Conservation (phyloP, 1,140 invertebrate species). For the Drosophila sulfurigaster region DNA sequence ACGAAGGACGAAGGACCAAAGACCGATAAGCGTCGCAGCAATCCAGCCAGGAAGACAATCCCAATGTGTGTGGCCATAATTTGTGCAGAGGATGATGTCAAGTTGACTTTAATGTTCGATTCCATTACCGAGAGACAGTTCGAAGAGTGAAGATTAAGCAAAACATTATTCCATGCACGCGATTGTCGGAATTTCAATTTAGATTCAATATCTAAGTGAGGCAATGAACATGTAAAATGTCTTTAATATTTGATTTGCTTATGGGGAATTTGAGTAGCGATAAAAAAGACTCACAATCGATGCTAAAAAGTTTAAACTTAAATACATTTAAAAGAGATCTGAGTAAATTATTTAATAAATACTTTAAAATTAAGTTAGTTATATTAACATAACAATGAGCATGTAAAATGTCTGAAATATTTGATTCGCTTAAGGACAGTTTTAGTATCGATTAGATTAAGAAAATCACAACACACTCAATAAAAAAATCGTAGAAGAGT, state of each 20-base stretch:
- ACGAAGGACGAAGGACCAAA: slow-evolving; percentile 8
- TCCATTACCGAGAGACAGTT: slow-evolving; percentile 2
- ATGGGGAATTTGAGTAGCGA: not conserved
- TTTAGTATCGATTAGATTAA: not conserved
- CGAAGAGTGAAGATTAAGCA: not conserved
- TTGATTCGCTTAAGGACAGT: not conserved
- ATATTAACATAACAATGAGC: not conserved
- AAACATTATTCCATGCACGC: slow-evolving; percentile 4
- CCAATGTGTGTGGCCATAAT: slow-evolving; percentile 34
- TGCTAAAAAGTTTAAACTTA: no score
- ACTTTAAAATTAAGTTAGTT: no score
- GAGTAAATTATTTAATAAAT: no score
- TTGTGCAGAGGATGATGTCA: slow-evolving; percentile 19
- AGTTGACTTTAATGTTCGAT: slow-evolving; percentile 27
- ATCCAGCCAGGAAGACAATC: slow-evolving; percentile 26
- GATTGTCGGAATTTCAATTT: not conserved
- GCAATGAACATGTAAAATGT: not conserved
- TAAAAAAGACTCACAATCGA: not conserved
- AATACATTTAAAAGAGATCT: no score
- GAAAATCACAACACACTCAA: no score
- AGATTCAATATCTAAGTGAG: not conserved
- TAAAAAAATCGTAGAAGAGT: no score
- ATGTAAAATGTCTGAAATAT: not conserved
- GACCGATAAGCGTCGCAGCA: slow-evolving; percentile 35
- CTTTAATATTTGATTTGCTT: not conserved